phyloP scores from a whole-genome alignment of 1,140 invertebrate genomes.

The Zeugodacus cucurbitae region DNA sequence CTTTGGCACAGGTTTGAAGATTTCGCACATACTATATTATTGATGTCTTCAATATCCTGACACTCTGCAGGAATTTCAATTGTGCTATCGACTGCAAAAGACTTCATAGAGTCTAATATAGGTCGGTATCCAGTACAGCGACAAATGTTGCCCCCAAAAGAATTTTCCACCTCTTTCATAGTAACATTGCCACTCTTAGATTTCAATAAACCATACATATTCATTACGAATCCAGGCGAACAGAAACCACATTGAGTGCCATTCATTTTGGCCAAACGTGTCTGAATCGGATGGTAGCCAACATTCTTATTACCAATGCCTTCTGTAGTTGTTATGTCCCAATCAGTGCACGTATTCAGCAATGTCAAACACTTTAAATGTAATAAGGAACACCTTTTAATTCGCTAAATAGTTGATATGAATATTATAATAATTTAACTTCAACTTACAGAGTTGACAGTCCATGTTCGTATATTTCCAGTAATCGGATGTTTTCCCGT shows the following conservation, averaged over 20 bases:
- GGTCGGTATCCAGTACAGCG: slow-evolving; percentile 86
- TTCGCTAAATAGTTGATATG: neutral
- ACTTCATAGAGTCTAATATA: slow-evolving; percentile 83
- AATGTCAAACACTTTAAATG: slow-evolving; percentile 71
- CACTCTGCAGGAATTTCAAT: slow-evolving; percentile 70
- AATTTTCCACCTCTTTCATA: slow-evolving; percentile 77
- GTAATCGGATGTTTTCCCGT: slow-evolving; percentile 67
- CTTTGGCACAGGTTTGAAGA: slow-evolving; percentile 39
- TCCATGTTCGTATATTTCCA: slow-evolving; percentile 68
- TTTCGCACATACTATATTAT: slow-evolving; percentile 42
- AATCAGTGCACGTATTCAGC: slow-evolving; percentile 75
- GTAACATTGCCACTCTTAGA: slow-evolving; percentile 68
- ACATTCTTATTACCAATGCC: slow-evolving; percentile 75
- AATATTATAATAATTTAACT: neutral
- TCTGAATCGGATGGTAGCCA: slow-evolving; percentile 77
- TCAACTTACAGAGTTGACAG: slow-evolving; percentile 74
- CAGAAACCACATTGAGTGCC: slow-evolving; percentile 85
- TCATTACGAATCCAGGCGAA: slow-evolving; percentile 86
- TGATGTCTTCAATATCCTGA: slow-evolving; percentile 45
- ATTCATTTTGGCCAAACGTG: slow-evolving; percentile 74
- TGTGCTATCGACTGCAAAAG: slow-evolving; percentile 73
- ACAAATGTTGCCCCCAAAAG: slow-evolving; percentile 82
- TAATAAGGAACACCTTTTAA: neutral
- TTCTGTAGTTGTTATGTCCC: slow-evolving; percentile 81
- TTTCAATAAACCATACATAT: slow-evolving; percentile 75